Percentiles rank a stretch among this genome's conserved stretches.
phyloP scores from a whole-genome alignment of 2,113 vertebrate genomes.

The Mus pahari region DNA sequence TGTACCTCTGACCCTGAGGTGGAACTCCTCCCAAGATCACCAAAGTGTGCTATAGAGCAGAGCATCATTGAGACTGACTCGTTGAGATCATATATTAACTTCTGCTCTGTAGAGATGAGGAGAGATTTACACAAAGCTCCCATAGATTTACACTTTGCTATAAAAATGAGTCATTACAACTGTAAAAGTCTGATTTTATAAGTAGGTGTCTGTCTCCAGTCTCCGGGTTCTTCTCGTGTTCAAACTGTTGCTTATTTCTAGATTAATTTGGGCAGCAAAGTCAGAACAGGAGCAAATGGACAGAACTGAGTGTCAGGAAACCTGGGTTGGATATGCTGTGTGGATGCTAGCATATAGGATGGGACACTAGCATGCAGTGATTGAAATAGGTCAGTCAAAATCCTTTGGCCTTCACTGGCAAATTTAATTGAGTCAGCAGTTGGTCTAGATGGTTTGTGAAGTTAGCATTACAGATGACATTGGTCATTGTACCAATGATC shows the following conservation, averaged over 20 bases:
- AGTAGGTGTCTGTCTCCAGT: not conserved
- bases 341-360: not conserved
- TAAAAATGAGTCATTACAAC: conserved; percentile 38
- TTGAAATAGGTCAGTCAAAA: too few species aligned
- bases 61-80: not conserved
- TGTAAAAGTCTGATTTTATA: conserved; percentile 10
- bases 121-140: conserved; percentile 41
- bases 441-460: not conserved
- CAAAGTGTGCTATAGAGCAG: conserved; percentile 5
- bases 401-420: not conserved
- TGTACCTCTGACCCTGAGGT: not conserved
- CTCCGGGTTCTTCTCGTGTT: conserved; percentile 2
- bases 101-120: not conserved
- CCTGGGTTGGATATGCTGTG: not conserved
- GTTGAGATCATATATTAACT: not conserved
- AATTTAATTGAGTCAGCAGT: not conserved
- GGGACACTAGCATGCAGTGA: not conserved
- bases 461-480: not conserved
- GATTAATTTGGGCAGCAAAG: not conserved
- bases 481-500: not conserved
- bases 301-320: not conserved
- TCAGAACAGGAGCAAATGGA: not conserved
- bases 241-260: conserved; percentile 31
- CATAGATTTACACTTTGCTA: not conserved
- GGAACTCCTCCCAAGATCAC: not conserved